A percentile compares a stretch with the other conserved stretches of the same genome.
phyloP scores from a whole-genome alignment of 2,797 vertebrate species.

The Smutsia gigantea region DNA sequence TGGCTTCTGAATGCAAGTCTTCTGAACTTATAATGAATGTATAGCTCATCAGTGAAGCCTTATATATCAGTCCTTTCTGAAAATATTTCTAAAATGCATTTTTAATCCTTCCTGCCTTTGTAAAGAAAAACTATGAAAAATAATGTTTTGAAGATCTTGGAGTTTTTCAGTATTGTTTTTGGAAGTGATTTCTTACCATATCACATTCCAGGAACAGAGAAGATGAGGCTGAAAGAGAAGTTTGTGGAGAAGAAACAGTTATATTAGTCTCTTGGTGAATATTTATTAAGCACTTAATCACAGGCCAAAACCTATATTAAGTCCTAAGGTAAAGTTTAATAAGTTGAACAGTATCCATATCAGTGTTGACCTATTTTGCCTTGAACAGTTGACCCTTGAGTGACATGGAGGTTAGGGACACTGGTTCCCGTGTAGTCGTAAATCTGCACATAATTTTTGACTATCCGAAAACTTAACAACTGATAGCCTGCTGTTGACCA shows the following conservation, averaged over 20 bases:
- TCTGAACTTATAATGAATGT: slow-evolving; percentile 52
- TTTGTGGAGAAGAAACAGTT: neutral
- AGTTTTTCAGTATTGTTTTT: neutral
- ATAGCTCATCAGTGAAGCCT: slow-evolving; percentile 11
- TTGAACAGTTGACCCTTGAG: too few relatives aligned
- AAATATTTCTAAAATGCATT: neutral
- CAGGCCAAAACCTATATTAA: neutral
- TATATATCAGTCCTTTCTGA: neutral
- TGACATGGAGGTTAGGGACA: too few relatives aligned
- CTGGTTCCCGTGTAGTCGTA: too few relatives aligned
- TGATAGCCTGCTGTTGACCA: too few relatives aligned
- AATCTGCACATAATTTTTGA: too few relatives aligned
- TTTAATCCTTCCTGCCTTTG: neutral
- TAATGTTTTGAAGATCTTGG: neutral
- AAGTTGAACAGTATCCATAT: neutral
- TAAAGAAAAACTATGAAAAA: neutral
- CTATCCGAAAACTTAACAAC: too few relatives aligned
- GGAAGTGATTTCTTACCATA: neutral
- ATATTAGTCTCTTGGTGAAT: neutral
- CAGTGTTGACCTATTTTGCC: neutral
- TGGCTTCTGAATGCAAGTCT: slow-evolving; percentile 26
- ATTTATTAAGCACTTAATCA: neutral
- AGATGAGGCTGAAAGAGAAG: neutral
- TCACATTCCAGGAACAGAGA: neutral
- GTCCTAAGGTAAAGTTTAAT: neutral